Base-by-base conservation (phyloP, 2,888 invertebrate genomes). In the Nowickia ferox region DNA sequence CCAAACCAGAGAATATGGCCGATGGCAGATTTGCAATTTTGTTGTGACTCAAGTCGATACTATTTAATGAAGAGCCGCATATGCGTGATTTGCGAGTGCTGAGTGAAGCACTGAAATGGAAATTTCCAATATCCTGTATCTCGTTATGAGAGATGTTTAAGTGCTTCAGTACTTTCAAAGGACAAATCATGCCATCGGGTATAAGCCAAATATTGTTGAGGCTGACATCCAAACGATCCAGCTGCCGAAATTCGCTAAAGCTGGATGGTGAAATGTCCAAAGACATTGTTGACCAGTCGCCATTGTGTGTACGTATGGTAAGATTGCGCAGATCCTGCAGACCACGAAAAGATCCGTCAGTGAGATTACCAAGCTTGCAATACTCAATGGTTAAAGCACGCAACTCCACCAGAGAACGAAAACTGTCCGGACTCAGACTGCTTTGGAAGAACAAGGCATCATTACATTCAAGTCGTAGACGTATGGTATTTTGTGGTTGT, bases 181-280 rank as follows among this genome's bases (percentile, higher is more conserved):
- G 96, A 90, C 97, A 97, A 92, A 97, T 97, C 90, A 97, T 94
- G 90, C 96, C 96, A 90, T 96, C 96, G 44, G 97, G 97, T 90
- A 97, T 96, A 76, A 96, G 96, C 96, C 97, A 97, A 90, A 97
- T 97, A 93, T 97, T 97, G 93, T 97, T 97, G 90, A 95, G 95
- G 91, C 97, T 97, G 88, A 98, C 93, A 92, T 98, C 97, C 89
- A 97, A 94, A 88, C 96, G 95, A 93, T 97, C 97, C 89, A 97
- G 94, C 92, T 97, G 96, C 75, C 96, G 94, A 88, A 97, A 96
- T 89, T 95, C 94, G 95, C 86, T 95, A 92, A 97, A 97, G 90
- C 96, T 96, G 88, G 96, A 96, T 78, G 95, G 94, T 88, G 96
- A 95, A 91, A 97, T 95, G 92, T 97, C 97, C 92, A 98, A 94